Evolutionary conservation across 2,797 vertebrate species (phyloP).

Genomic region (Martes flavigula): DNA sequence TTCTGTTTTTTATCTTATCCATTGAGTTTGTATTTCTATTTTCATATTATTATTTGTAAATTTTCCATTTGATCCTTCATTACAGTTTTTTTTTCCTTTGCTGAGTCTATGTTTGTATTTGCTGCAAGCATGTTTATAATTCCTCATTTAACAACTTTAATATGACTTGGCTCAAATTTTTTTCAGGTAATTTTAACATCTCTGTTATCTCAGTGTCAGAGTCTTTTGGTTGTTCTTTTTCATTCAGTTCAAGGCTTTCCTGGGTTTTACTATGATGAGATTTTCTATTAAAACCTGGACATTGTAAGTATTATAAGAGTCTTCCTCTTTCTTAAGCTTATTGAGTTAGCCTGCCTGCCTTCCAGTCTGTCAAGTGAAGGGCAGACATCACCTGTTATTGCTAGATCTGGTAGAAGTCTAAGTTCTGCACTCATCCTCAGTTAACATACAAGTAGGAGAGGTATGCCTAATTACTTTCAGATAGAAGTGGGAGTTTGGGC

Average conservation of each 20-base stretch:
- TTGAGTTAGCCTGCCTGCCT: neutral
- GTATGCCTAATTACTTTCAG: neutral
- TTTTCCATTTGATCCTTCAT: neutral
- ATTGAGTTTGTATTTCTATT: neutral
- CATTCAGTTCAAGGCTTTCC: neutral
- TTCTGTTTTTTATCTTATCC: neutral
- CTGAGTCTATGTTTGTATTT: neutral
- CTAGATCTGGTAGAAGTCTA: neutral
- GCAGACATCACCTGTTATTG: neutral
- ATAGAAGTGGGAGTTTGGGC: neutral
- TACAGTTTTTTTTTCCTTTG: neutral
- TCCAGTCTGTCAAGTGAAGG: neutral
- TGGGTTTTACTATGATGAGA: neutral
- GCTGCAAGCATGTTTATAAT: neutral
- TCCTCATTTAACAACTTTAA: neutral
- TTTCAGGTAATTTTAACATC: neutral
- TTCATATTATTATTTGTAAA: neutral
- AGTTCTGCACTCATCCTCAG: neutral
- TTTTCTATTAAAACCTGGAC: neutral
- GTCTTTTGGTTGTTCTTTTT: neutral
- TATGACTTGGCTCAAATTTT: neutral
- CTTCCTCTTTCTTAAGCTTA: neutral
- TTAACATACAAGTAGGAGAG: neutral
- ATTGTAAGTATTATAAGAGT: neutral
- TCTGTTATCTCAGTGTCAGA: neutral